Percentiles rank a stretch among this genome's conserved stretches.
These are phyloP conservation scores for Phyllopteryx taeniolatus DNA, from an alignment of 2,113 vertebrate genomes.

Conservation along the genomic window DNA sequence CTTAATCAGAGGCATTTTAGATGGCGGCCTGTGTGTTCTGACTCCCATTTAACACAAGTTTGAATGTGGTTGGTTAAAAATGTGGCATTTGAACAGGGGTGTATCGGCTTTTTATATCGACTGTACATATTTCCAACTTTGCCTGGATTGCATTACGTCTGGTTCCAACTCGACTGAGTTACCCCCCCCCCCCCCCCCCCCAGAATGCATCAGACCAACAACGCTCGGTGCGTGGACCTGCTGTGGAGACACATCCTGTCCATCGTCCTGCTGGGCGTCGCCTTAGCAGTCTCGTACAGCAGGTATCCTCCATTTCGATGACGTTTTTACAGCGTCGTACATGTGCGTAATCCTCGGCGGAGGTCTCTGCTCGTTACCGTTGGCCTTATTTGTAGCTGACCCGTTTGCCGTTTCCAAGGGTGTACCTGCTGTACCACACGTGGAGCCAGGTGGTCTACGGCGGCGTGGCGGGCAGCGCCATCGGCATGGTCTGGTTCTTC, in stretches of 20 bases:
- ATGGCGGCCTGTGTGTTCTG: too few relatives aligned
- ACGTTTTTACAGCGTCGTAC: too few relatives aligned
- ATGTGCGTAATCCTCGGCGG: too few relatives aligned
- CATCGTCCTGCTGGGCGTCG: slow-evolving; percentile 83
- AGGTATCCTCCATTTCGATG: slow-evolving; percentile 72
- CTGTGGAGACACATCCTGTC: slow-evolving; percentile 96
- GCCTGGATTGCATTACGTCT: not conserved
- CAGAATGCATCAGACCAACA: slow-evolving; percentile 99
- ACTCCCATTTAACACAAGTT: too few relatives aligned
- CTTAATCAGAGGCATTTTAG: too few relatives aligned
- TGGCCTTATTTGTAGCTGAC: not conserved
- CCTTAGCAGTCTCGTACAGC: slow-evolving; percentile 94
- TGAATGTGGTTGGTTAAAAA: too few relatives aligned
- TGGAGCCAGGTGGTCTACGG: slow-evolving; percentile 96
- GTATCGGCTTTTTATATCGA: not conserved
- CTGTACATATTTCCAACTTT: not conserved
- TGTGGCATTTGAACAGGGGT: not conserved
- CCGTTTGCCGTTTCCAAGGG: slow-evolving; percentile 67
- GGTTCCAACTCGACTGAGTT: not conserved
- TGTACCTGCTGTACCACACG: slow-evolving; percentile 96
- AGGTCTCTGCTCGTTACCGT: not conserved
- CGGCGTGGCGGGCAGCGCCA: slow-evolving; percentile 82
- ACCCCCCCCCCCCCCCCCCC: slow-evolving; percentile 12
- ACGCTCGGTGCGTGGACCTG: slow-evolving; percentile 95
- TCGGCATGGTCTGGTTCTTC: slow-evolving; percentile 90